Evolutionary conservation across 2,888 invertebrate genomes (phyloP).

Genomic region (Nemotelus nigrinus): DNA sequence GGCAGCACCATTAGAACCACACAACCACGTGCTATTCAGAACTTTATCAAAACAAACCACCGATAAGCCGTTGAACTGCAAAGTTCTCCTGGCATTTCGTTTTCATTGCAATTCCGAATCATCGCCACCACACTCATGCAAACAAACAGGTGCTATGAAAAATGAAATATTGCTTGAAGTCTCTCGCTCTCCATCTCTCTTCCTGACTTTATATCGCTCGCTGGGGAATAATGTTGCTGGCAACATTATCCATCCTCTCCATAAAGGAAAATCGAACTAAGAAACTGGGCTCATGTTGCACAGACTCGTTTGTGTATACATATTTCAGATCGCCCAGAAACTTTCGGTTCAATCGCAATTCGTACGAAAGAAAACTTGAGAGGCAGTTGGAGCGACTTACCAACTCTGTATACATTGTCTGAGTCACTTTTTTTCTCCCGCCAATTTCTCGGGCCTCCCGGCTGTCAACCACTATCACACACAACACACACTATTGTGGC

Average conservation of each 20-base stretch:
- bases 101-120: neutral
- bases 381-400: too few relatives aligned
- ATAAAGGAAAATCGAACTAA: too few relatives aligned
- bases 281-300: too few relatives aligned
- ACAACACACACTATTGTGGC: neutral
- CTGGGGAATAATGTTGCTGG: too few relatives aligned
- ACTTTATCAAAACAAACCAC: conserved; percentile 42
- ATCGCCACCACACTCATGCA: too few relatives aligned
- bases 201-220: too few relatives aligned
- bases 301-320: too few relatives aligned
- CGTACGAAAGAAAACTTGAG: too few relatives aligned
- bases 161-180: conserved; percentile 8
- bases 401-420: conserved; percentile 4
- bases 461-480: neutral
- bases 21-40: conserved; percentile 33
- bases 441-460: conserved; percentile 1
- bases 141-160: conserved; percentile 29
- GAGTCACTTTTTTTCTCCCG: conserved; percentile 26
- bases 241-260: too few relatives aligned
- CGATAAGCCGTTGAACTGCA: conserved; percentile 39
- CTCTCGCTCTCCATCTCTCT: neutral
- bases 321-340: too few relatives aligned
- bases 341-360: too few relatives aligned
- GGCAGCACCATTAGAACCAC: neutral
- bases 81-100: conserved; percentile 11